Evolutionary conservation across 2,888 invertebrate species (phyloP), one percentile per base, ranked within the genome.

Genomic region (Thelaira solivaga): DNA sequence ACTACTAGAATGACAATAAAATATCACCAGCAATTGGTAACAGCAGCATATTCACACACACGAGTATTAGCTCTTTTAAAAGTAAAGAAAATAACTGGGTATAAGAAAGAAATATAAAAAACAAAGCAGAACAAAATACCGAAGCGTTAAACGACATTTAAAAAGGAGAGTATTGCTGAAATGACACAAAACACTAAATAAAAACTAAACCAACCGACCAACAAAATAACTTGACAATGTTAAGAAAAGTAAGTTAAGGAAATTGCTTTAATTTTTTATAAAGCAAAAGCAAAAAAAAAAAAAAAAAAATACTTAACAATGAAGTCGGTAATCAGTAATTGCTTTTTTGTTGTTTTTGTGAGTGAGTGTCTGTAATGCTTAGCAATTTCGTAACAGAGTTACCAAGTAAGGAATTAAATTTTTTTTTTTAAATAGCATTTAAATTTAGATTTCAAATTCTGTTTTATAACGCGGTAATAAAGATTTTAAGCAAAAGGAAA

Each of bases 211-310:
- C 31, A 43, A 20, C 24, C 24, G 49, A 29, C 20, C 22, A 53
- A 67, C n/a, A 39, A 76, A 64, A 64, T 59, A 64, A 78, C 73
- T 77, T 43, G 49, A 57, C 34, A 59, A 64, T 64, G 77, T 73
- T 77, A 68, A 72, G 62, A 68, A 77, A 77, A 77, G 57, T 77
- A 68, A 77, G 77, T 77, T 78, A 69, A 78, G 78, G 74, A 78
- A 78, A 78, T 78, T 74, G 74, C 74, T 74, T 69, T 65, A 74
- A 74, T 78, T 74, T 74, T 74, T 78, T 78, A 74, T 53, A 64
- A 41, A 53, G 59, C 24, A 59, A 64, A 49, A 41, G 29, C 47
- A 39, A 16, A 59, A 51, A 73, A 43, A 45, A 51, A 18, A 29
- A 16, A 10, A 36, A 55, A 24, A 4, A 36, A 53, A 67, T 53